phyloP scores from a whole-genome alignment of 2,797 vertebrate genomes.

The Argya squamiceps region DNA sequence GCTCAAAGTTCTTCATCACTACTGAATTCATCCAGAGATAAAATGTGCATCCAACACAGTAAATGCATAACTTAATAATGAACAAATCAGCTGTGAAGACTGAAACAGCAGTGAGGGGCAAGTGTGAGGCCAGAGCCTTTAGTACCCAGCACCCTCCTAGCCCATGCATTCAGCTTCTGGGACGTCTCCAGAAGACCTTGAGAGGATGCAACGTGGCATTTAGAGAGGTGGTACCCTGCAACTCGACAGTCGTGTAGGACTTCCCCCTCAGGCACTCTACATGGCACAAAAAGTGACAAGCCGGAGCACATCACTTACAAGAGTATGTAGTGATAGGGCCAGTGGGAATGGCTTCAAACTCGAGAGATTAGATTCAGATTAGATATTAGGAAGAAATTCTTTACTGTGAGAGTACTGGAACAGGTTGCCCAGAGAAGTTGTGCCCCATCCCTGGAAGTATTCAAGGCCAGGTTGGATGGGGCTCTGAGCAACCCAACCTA shows the following conservation, averaged over 20 bases:
- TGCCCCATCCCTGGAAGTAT: background rate
- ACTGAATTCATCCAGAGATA: background rate
- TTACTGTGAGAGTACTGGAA: background rate
- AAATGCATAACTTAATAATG: background rate
- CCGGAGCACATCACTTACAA: background rate
- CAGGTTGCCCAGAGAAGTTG: background rate
- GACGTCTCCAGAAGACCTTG: background rate
- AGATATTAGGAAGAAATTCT: background rate
- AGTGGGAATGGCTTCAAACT: background rate
- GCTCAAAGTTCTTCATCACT: background rate
- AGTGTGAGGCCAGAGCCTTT: background rate
- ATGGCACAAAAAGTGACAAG: background rate
- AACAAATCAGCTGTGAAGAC: background rate
- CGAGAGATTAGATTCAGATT: background rate
- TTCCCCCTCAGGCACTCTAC: background rate
- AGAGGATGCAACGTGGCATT: background rate
- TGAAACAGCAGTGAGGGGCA: background rate
- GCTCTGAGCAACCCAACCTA: accelerated
- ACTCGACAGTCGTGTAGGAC: background rate
- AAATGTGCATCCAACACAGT: background rate
- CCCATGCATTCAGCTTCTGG: background rate
- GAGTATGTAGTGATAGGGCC: background rate
- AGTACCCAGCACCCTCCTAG: background rate
- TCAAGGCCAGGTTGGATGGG: background rate
- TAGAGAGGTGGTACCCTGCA: background rate